Evolutionary conservation across 2,797 vertebrate species (phyloP).

Genomic region (Paguma larvata): DNA sequence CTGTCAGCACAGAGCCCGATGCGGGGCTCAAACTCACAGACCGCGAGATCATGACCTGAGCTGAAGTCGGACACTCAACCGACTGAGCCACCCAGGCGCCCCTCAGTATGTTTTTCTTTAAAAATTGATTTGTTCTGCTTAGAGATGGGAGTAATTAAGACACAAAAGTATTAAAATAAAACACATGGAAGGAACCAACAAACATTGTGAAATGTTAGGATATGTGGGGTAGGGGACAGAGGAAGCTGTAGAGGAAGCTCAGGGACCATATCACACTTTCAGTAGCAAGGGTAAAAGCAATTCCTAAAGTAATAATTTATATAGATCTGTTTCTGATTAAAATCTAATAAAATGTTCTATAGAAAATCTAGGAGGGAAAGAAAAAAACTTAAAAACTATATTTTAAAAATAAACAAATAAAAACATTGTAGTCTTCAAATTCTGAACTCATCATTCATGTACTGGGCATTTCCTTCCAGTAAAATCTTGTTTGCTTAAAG

Average conservation of each 20-base stretch:
- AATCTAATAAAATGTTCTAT: neutral
- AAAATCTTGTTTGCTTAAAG: neutral
- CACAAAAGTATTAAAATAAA: constrained; percentile 20
- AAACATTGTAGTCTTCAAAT: neutral
- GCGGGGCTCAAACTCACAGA: no score
- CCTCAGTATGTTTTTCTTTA: neutral
- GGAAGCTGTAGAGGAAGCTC: neutral
- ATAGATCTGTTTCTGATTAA: neutral
- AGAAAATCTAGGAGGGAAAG: neutral
- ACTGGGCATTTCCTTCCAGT: neutral
- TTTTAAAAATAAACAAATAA: neutral
- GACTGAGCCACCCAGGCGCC: no score
- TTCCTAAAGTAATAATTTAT: neutral
- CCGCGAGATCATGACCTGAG: no score
- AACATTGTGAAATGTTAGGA: neutral
- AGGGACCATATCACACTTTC: neutral
- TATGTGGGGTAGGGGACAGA: neutral
- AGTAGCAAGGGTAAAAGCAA: neutral
- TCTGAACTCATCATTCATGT: neutral
- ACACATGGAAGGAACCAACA: neutral
- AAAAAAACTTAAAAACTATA: neutral
- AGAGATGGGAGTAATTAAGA: constrained; percentile 29
- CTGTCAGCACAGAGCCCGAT: no score
- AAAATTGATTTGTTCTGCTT: neutral
- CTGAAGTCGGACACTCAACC: no score